These are phyloP conservation scores for Crepidodera aurea DNA, from an alignment of 2,888 invertebrate species.

Conservation along the genomic window DNA sequence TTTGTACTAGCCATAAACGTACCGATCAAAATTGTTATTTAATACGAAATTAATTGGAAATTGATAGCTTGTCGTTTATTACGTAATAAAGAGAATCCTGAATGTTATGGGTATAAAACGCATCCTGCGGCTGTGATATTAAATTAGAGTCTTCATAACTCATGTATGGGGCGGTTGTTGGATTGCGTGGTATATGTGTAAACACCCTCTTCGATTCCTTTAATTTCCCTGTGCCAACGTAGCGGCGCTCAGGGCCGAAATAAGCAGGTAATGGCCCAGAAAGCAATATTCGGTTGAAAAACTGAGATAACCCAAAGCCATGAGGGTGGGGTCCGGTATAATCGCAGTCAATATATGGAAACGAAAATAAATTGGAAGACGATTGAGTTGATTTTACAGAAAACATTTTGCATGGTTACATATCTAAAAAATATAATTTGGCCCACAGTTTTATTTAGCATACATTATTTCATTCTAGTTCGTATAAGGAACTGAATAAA, in stretches of 20 bases:
- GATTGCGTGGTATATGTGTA: conserved; percentile 9
- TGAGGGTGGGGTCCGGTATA: conserved; percentile 9
- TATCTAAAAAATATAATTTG: too few relatives aligned
- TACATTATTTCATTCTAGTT: too few relatives aligned
- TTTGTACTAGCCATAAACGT: neutral
- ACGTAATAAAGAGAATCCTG: conserved; percentile 8
- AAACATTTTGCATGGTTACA: too few relatives aligned
- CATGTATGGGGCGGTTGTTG: conserved; percentile 1
- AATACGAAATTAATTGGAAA: conserved; percentile 14
- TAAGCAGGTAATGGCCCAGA: conserved; percentile 27
- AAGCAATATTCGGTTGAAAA: conserved; percentile 21
- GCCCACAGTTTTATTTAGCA: too few relatives aligned
- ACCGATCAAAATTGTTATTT: conserved; percentile 4
- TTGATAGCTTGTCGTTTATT: conserved; percentile 17
- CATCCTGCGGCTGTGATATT: conserved; percentile 21
- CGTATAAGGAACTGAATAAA: too few relatives aligned
- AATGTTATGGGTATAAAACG: conserved; percentile 16
- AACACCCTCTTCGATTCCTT: conserved; percentile 18
- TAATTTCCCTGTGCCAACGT: neutral
- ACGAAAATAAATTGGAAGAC: conserved; percentile 3
- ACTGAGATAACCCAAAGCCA: conserved; percentile 20
- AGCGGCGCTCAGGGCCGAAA: conserved; percentile 17
- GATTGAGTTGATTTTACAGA: neutral
- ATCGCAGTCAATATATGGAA: conserved; percentile 26
- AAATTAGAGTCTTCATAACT: conserved; percentile 19